These are phyloP conservation scores for zebrafish (Danio rerio) DNA, from an alignment of 2,113 vertebrate species.

Conservation along the genomic window DNA sequence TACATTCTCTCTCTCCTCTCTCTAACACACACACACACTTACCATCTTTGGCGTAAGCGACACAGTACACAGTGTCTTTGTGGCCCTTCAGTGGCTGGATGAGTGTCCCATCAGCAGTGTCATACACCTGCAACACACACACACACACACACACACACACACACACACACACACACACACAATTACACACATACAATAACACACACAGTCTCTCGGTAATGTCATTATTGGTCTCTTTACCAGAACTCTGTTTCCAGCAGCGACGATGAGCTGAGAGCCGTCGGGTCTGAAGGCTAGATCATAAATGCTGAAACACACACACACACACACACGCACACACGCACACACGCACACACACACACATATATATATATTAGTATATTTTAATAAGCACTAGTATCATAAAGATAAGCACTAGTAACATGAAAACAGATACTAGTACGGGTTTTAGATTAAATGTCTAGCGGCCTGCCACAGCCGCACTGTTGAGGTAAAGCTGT, in stretches of 20 bases:
- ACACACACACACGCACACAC: background rate
- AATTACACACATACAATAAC: background rate
- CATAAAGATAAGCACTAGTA: too few relatives aligned
- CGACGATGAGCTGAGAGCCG: conserved; percentile 94
- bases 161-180: background rate
- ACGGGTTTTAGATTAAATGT: too few relatives aligned
- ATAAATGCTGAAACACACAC: conserved; percentile 81
- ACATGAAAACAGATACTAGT: too few relatives aligned
- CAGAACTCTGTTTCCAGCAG: conserved; percentile 92
- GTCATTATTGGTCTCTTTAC: too few relatives aligned
- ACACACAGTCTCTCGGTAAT: too few relatives aligned
- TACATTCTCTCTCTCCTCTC: too few relatives aligned
- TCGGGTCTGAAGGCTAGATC: conserved; percentile 97
- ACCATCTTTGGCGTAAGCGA: conserved; percentile 98
- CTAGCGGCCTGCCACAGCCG: too few relatives aligned
- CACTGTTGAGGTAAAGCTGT: too few relatives aligned
- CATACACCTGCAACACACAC: conserved; percentile 85
- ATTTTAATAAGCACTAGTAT: too few relatives aligned
- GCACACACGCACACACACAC: background rate
- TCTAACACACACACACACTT: conserved; percentile 1
- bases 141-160: background rate
- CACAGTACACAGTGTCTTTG: conserved; percentile 95
- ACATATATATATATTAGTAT: too few relatives aligned
- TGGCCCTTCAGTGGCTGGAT: conserved; percentile 95
- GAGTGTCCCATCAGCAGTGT: conserved; percentile 91